A percentile compares a stretch with the other conserved stretches of the same genome.
phyloP scores from a whole-genome alignment of 2,797 vertebrate genomes.

The Coracias cyanogaster region DNA sequence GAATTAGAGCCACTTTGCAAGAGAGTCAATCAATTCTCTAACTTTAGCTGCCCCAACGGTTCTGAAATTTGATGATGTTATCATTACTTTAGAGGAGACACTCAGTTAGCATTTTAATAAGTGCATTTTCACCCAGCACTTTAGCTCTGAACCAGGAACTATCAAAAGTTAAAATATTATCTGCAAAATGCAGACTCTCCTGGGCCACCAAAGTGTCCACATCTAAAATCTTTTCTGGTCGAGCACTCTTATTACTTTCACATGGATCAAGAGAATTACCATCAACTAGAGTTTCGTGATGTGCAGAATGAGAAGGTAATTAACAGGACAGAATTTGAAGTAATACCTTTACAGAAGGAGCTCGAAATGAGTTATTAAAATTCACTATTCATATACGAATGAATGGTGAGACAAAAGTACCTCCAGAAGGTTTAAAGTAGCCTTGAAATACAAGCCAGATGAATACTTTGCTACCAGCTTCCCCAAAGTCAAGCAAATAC shows the following conservation, averaged over 20 bases:
- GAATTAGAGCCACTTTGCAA: conserved; percentile 76
- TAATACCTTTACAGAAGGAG: conserved; percentile 12
- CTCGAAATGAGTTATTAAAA: conserved; percentile 51
- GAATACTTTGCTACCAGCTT: not conserved
- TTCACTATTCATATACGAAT: conserved; percentile 27
- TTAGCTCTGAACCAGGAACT: conserved; percentile 34
- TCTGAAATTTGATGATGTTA: conserved; percentile 83
- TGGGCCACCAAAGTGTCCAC: conserved; percentile 34
- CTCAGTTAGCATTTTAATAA: conserved; percentile 78
- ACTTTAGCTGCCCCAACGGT: conserved; percentile 73
- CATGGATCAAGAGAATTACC: conserved; percentile 55
- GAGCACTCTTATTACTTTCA: conserved; percentile 26
- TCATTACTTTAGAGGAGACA: conserved; percentile 76
- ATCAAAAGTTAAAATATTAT: conserved; percentile 64
- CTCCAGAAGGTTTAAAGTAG: conserved; percentile 19
- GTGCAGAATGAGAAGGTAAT: conserved; percentile 58
- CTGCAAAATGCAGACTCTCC: conserved; percentile 61
- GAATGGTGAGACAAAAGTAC: not conserved
- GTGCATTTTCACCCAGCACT: conserved; percentile 57
- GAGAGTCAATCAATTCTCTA: conserved; percentile 80
- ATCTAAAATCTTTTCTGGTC: conserved; percentile 38
- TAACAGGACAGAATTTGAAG: conserved; percentile 37
- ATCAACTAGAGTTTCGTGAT: not conserved
- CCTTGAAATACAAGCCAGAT: conserved; percentile 30
- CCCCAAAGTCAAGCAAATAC: conserved; percentile 14